A percentile compares a stretch with the other conserved stretches of the same genome.
Conservation (phyloP, 2,797 vertebrate species). For the Paedocypris micromegethes region DNA sequence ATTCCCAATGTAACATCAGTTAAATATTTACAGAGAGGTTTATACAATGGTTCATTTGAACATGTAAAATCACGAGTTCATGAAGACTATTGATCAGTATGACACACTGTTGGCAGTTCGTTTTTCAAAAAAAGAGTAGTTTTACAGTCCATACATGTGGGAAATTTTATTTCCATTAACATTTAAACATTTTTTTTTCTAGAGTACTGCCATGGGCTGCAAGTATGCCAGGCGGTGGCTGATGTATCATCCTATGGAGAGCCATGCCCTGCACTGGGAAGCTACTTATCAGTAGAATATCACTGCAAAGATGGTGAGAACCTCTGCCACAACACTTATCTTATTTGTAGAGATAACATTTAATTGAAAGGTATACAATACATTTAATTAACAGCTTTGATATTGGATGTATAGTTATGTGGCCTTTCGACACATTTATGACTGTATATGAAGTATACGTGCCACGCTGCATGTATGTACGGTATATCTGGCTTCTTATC, state of each 20-base stretch:
- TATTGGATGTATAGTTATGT: neutral
- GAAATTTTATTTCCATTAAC: too few species aligned
- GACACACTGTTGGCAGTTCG: conserved; percentile 1
- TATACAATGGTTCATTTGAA: conserved; percentile 11
- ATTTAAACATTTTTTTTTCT: conserved; percentile 8
- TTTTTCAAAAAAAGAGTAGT: too few species aligned
- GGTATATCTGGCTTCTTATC: neutral
- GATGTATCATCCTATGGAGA: conserved; percentile 77
- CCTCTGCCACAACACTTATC: neutral
- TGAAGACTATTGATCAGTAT: conserved; percentile 7
- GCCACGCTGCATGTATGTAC: neutral
- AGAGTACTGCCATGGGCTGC: conserved; percentile 84
- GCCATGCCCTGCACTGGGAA: conserved; percentile 77
- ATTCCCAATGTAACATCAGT: conserved; percentile 12
- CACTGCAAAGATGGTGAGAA: conserved; percentile 84
- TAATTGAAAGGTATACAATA: too few species aligned
- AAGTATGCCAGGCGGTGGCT: conserved; percentile 80
- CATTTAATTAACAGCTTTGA: too few species aligned
- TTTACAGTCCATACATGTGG: too few species aligned
- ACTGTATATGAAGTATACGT: conserved; percentile 2
- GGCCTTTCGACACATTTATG: conserved; percentile 24
- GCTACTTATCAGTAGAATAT: conserved; percentile 85
- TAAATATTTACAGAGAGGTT: conserved; percentile 29
- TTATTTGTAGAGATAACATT: too few species aligned
- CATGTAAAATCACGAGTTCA: neutral